These are phyloP conservation scores for Halcyon malimbica DNA, from an alignment of 2,113 vertebrate genomes.

Conservation along the genomic window DNA sequence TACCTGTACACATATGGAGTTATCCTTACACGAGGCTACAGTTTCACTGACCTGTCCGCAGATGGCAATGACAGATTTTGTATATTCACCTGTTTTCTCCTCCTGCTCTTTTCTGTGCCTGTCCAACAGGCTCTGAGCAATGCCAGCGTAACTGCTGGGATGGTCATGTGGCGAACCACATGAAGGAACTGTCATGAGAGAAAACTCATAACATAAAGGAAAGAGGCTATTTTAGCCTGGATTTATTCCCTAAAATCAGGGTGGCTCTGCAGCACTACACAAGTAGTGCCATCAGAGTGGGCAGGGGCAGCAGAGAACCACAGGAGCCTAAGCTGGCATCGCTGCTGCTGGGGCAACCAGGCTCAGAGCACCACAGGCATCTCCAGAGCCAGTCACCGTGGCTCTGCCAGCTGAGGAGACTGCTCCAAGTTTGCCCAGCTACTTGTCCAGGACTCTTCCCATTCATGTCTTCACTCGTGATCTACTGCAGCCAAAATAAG, in stretches of 20 bases:
- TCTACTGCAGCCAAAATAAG: background rate
- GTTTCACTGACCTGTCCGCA: background rate
- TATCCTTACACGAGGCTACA: background rate
- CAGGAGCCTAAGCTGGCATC: background rate
- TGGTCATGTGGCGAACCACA: background rate
- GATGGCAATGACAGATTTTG: background rate
- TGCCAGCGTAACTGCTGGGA: background rate
- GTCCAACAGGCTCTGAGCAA: background rate
- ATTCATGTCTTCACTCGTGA: background rate
- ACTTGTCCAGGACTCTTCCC: background rate
- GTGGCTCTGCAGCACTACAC: background rate
- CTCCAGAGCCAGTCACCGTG: background rate
- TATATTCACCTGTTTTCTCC: background rate
- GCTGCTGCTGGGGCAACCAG: background rate
- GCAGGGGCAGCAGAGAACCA: background rate
- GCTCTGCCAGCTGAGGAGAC: background rate
- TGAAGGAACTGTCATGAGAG: background rate
- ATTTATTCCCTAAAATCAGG: background rate
- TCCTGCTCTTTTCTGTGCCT: background rate
- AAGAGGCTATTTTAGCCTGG: background rate
- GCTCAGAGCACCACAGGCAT: background rate
- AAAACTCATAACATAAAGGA: background rate
- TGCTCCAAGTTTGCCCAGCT: background rate
- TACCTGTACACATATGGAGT: accelerated
- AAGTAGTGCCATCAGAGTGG: background rate